Conservation (phyloP, 2,113 vertebrate species). For the Leptodactylus fuscus region DNA sequence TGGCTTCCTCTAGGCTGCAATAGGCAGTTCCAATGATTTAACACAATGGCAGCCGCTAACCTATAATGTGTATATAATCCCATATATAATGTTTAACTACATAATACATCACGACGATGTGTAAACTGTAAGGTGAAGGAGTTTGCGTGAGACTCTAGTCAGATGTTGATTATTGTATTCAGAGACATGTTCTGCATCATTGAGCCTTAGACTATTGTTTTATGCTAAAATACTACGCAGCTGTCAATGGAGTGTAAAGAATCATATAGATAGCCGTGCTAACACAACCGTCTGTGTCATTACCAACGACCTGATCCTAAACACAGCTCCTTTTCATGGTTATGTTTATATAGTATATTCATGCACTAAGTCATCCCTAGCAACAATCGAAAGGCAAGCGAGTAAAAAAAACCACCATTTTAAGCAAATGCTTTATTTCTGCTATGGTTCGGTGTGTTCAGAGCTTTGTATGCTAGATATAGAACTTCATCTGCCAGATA, state of each 20-base stretch:
- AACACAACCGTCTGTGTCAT: slow-evolving; percentile 26
- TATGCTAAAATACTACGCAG: not conserved
- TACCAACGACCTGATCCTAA: slow-evolving; percentile 22
- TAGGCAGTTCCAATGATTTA: not conserved
- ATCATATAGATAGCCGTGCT: slow-evolving; percentile 15
- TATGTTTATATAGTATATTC: not conserved
- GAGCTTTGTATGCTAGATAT: not conserved
- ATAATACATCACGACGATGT: not conserved
- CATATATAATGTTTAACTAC: not conserved
- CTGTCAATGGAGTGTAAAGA: slow-evolving; percentile 6
- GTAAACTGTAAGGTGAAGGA: not conserved
- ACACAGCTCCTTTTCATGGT: slow-evolving; percentile 14
- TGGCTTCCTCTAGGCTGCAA: not conserved
- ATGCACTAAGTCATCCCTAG: not conserved
- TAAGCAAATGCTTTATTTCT: not conserved
- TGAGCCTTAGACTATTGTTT: not conserved
- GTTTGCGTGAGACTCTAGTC: slow-evolving; percentile 34
- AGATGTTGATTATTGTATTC: slow-evolving; percentile 14
- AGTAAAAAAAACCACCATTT: slow-evolving; percentile 19
- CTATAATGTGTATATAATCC: not conserved
- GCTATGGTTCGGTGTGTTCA: not conserved
- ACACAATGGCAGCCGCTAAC: not conserved
- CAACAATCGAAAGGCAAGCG: not conserved
- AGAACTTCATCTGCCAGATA: not conserved
- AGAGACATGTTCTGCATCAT: slow-evolving; percentile 26